Evolutionary conservation across 2,888 invertebrate genomes (phyloP), one percentile per base, ranked within the genome.

Genomic region (Kuschelorhynchus macadamiae): DNA sequence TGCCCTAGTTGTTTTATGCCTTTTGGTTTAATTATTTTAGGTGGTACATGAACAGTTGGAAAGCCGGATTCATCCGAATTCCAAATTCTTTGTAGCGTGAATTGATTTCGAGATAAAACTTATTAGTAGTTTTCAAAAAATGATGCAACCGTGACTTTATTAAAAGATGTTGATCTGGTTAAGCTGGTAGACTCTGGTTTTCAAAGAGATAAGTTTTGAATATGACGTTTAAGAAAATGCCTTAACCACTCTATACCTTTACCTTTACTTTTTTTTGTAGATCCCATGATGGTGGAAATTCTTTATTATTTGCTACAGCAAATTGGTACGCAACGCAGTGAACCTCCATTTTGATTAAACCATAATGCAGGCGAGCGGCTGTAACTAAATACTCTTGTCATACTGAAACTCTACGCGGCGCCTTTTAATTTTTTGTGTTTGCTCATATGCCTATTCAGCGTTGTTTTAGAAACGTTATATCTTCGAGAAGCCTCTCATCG

Each of bases 21-120:
- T 69, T 74, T 74, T 39, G 73, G 70, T 61, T 75, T 77, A 16
- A 77, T 16, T 36, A 80, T 71, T 70, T 77, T 76, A 41, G 72
- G 70, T 64, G 78, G 75, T 18, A 59, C 64, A 46, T 77, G 76
- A 33, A 79, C 78, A 18, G 78, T 79, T 18, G 72, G 71, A 32
- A 76, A 49, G 17, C 76, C 77, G 41, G 74, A 76, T 55, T 78
- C 74, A 55, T 79, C 76, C 44, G 69, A 47, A 70, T 78, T 77
- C 69, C 70, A 76, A 25, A 77, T 76, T 41, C 71, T 49, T 62
- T 46, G 42, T n/a, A 74, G 67, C 1, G 33, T 11, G 42, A 63
- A 63, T 12, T 59, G 12, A 16, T 33, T 42, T 12, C 30, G 17
- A 33, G 11, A 16, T 47, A 41, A 41, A n/a, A 62, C 17, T 12